These are phyloP conservation scores for Oikopleura albicans DNA, from an alignment of 23 tunicate species.

Conservation along the genomic window DNA sequence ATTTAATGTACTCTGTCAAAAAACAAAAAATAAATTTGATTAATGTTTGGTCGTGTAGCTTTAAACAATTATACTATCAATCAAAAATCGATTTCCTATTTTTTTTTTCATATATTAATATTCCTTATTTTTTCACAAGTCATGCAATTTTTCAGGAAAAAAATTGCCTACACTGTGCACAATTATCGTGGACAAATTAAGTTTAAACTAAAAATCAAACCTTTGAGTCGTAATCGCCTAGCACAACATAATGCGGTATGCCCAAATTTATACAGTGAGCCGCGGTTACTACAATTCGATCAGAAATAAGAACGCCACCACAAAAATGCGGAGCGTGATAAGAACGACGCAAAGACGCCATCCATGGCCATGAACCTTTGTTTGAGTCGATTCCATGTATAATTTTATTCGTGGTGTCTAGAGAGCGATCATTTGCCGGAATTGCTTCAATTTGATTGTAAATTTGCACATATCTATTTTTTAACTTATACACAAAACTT, in stretches of 20 bases:
- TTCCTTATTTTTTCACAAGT: too few species aligned
- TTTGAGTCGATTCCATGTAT: background rate
- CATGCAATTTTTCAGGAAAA: too few species aligned
- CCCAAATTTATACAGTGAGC: background rate
- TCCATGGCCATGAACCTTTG: slow-evolving; percentile 12
- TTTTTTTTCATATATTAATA: too few species aligned
- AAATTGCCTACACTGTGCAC: too few species aligned
- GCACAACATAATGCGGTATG: background rate
- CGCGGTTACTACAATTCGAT: background rate
- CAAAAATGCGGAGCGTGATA: background rate
- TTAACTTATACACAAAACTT: too few species aligned
- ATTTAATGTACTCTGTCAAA: too few species aligned
- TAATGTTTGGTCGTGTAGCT: too few species aligned
- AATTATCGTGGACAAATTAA: background rate
- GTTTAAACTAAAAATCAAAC: background rate
- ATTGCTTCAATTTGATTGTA: too few species aligned
- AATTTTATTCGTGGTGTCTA: background rate
- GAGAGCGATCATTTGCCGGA: background rate
- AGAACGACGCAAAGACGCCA: background rate
- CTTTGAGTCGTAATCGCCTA: background rate
- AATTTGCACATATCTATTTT: too few species aligned
- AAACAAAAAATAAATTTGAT: too few species aligned
- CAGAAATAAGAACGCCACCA: background rate
- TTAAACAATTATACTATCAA: too few species aligned
- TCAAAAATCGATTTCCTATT: too few species aligned